These are phyloP conservation scores for Hofmannophila pseudospretella DNA, from an alignment of 2,888 invertebrate species.

Conservation along the genomic window DNA sequence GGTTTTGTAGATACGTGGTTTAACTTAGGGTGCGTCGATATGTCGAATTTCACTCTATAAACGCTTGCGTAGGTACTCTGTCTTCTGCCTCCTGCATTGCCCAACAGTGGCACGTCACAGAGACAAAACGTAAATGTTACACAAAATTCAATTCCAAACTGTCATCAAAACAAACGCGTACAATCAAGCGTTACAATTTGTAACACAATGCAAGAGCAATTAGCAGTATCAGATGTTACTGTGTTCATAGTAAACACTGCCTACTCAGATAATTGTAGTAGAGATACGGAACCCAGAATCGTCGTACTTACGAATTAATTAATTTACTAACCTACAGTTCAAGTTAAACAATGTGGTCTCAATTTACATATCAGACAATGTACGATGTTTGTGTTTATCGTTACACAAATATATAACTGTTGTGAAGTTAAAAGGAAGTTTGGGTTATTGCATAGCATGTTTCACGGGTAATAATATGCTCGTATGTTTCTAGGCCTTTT, in stretches of 20 bases:
- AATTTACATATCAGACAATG: not conserved
- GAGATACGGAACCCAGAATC: not conserved
- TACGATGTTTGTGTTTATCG: not conserved
- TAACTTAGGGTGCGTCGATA: too few species aligned
- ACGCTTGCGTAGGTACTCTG: too few species aligned
- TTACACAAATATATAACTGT: not conserved
- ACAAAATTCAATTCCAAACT: not conserved
- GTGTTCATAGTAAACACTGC: conserved; percentile 23
- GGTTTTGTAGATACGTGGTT: too few species aligned
- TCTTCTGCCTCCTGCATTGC: too few species aligned
- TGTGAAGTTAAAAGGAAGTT: not conserved
- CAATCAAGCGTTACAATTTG: conserved; percentile 11
- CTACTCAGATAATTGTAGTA: conserved; percentile 18
- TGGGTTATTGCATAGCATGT: not conserved
- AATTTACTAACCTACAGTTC: conserved; percentile 26
- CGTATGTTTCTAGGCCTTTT: too few species aligned
- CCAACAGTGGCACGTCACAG: too few species aligned
- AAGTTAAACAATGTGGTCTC: conserved; percentile 2
- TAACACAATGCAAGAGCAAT: conserved; percentile 27
- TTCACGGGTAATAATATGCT: too few species aligned
- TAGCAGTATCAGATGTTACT: conserved; percentile 26
- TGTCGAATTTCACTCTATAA: too few species aligned
- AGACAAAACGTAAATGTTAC: too few species aligned
- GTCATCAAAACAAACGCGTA: conserved; percentile 11
- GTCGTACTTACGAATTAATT: conserved; percentile 28